phyloP scores from a whole-genome alignment of 2,113 vertebrate genomes.

The Tragelaphus imberbis region DNA sequence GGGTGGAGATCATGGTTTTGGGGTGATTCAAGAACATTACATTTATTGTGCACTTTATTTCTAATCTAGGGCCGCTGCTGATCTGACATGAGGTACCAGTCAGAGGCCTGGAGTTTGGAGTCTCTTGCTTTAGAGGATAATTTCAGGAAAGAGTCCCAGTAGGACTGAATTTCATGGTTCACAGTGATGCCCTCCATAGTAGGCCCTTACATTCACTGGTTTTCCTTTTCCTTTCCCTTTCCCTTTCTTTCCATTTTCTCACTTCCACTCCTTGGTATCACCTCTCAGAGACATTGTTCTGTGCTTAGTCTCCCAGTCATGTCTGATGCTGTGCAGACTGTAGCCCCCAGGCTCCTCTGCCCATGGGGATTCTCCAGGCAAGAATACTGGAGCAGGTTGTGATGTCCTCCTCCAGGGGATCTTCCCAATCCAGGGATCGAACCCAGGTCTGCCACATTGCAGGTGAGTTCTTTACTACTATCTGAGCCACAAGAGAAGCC shows the following conservation, averaged over 20 bases:
- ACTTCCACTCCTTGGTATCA: neutral
- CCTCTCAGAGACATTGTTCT: neutral
- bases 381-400: neutral
- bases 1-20: neutral
- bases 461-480: neutral
- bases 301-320: neutral
- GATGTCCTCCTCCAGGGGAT: neutral
- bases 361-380: neutral
- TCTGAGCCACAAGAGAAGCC: neutral
- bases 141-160: neutral
- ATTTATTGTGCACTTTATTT: neutral
- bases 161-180: neutral
- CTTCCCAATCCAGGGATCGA: neutral
- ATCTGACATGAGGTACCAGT: neutral
- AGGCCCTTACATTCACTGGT: accelerated
- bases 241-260: neutral
- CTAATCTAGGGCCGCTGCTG: neutral
- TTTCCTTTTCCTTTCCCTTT: neutral
- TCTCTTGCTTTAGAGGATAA: neutral
- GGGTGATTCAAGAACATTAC: neutral
- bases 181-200: neutral
- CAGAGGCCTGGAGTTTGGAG: neutral
- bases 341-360: neutral
- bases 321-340: accelerated
- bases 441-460: neutral